Base-by-base conservation (phyloP, 2,888 invertebrate species). In the Copidosoma aretas region DNA sequence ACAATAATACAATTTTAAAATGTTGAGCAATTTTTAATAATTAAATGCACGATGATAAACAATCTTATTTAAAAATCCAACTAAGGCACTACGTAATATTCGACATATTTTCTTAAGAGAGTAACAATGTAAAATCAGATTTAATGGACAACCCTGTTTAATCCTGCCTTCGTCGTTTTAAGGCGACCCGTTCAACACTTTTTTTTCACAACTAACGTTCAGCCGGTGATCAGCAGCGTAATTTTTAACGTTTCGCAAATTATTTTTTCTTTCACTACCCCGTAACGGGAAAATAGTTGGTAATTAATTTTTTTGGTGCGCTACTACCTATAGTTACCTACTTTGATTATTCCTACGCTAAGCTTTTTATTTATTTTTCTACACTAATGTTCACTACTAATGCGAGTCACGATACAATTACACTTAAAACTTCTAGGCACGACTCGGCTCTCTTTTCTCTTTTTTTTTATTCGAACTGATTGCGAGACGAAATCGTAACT, bases 361-460 rank as follows among this genome's bases (percentile, higher is more conserved):
- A 46, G 43, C 12, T 15, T 46, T 46, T 46, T 22, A 21, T 52
- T 39, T 14, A 51, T 19, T 63, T 46, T 15, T 25, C 25, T 15
- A 52, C 39, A 58, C 51, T 52, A 52, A 58, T 15, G 25, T 25
- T 17, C n/a, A 39, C 64, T 49, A 57, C 22, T 25, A 64, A 22
- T 32, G 32, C 32, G 32, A 3, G 32, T 32, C 32, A 32, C 32
- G 32, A 32, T 17, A 57, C 49, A 46, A 63, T 56, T 43, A 56
- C 54, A 53, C 61, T 63, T 49, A 52, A n/a, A 64, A 52, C 10
- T 58, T 21, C 64, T 64, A 64, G 51, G 51, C 58, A 64, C 58
- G 64, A 64, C 58, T 64, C 43, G 51, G 58, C 58, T 64, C 52
- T 56, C 54, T 43, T 53, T 15, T 58, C 19, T 58, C 21, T 12